Base-by-base conservation (phyloP, 2,113 vertebrate genomes). In the Mormyrus lacerda region DNA sequence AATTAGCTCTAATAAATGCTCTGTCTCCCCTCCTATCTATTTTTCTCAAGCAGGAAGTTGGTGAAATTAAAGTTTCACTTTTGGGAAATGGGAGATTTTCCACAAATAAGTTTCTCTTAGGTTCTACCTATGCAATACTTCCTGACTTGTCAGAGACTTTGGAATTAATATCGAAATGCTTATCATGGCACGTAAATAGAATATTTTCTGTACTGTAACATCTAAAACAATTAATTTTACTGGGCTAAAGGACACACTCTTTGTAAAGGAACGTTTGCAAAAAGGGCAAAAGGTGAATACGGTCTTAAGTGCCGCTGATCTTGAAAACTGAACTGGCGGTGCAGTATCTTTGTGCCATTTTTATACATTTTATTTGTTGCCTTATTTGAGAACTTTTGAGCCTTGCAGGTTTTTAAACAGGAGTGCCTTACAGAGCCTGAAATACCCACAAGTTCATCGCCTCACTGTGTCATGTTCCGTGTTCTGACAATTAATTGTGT, bases 21-120 rank as follows among this genome's bases (percentile, higher is more conserved):
- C 27, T 50, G 19, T 79, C n/a, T 15, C 15, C 50, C 24, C 48
- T 27, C n/a, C 42, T 50, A 6, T 24, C 8, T 87, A 91, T 92
- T 91, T 90, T 91, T 88, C 85, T n/a, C 53, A 87, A 65, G 10
- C 39, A 39, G 39, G 55, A 65, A 44, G 19, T 27, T 53, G 85
- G 13, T 31, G 24, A n/a, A 44, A 45, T 47, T 19, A 61, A 65
- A 7, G 15, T 65, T n/a, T 55, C 13, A 27, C 85, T 19, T 15
- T 27, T 11, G 50, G 3, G 19, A 50, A 27, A n/a, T 85, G 47
- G 84, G 24, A 17, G 15, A 3, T 31, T 51, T 31, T 55, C 83
- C 15, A 19, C 35, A 17, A 79, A 45, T 47, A 3, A 3, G 0
- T 24, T 45, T 24, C 82, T 24, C 21, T 53, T 84, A 45, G 8